Evolutionary conservation across 2,113 vertebrate genomes (phyloP), one percentile per base, ranked within the genome.

Genomic region (Bucco capensis): DNA sequence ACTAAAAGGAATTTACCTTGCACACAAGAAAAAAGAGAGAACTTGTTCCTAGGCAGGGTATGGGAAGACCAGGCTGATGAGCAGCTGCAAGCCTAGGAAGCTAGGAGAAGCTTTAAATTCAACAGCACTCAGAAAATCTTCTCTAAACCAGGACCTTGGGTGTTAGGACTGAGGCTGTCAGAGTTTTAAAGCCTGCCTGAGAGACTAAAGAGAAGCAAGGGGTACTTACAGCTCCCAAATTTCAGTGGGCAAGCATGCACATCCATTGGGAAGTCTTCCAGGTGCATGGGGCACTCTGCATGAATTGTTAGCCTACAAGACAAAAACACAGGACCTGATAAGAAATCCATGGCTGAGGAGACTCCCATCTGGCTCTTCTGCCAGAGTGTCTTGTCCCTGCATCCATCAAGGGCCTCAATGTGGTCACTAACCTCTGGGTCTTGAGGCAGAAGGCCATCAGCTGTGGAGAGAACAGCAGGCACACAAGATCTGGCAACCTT

Each of bases 201-300:
- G 57, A 87, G 57, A 40, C 42, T 31, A 46, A 65, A 57, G 67
- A 72, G 51, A 18, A 44, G 12, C 23, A 35, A 51, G 35, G 25
- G 67, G 57, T 89, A 99, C 99, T 97, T 97, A 99, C 99, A 99
- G 97, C 99, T 99, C 97, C 99, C 99, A 92, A 99, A 99, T 97
- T 99, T 99, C 88, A 99, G 97, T 5, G 99, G 99, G 94, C 99
- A 99, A 74, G 99, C 99, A 8, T 99, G 99, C 35, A 99, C 98
- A 44, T 99, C 99, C 99, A 99, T 99, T 3, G 99, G 99, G 96
- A 99, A 99, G 92, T 99, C 99, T 96, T 99, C 99, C 96, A 99
- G 97, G 94, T 99, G 99, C 99, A 99, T 99, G 58, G 99, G 99
- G 75, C 99, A 99, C 96, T 99, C 99, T 1, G 99, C 99, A 40